Conservation (phyloP, 2,888 invertebrate genomes). For the Eurois occulta region DNA sequence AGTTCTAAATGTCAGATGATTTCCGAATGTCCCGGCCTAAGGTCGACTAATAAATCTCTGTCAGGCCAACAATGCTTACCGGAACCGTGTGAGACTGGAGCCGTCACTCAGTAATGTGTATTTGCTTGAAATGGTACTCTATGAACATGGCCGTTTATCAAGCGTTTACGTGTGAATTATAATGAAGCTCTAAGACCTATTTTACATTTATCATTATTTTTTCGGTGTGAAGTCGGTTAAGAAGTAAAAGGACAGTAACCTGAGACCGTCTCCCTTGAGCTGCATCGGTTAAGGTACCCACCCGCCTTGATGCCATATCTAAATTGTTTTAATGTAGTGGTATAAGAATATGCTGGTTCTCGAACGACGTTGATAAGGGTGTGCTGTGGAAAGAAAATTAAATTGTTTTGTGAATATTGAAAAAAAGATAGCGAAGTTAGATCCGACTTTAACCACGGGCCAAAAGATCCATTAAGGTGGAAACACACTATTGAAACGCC, state of each 20-base stretch:
- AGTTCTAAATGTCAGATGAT: slow-evolving; percentile 50
- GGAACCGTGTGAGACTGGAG: slow-evolving; percentile 63
- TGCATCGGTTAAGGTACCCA: too few relatives aligned
- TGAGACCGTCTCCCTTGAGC: too few relatives aligned
- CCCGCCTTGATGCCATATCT: neutral
- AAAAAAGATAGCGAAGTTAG: too few relatives aligned
- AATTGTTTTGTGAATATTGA: too few relatives aligned
- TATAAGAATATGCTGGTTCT: too few relatives aligned
- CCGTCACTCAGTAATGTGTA: slow-evolving; percentile 61
- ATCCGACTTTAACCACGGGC: too few relatives aligned
- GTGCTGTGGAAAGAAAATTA: too few relatives aligned
- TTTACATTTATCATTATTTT: neutral
- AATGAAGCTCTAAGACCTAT: neutral
- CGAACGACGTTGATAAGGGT: too few relatives aligned
- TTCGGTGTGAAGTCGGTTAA: neutral
- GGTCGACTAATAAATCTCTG: slow-evolving; percentile 62
- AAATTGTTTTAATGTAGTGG: neutral
- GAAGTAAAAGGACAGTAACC: too few relatives aligned
- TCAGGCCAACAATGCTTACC: slow-evolving; percentile 60
- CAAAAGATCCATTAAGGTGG: too few relatives aligned
- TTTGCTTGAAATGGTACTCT: slow-evolving; percentile 54
- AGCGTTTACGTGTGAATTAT: slow-evolving; percentile 20
- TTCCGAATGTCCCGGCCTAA: slow-evolving; percentile 51
- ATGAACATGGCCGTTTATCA: slow-evolving; percentile 34
- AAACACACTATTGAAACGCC: too few relatives aligned